Percentiles rank a stretch among this genome's conserved stretches.
These are phyloP conservation scores for Pachycephala philippinensis DNA, from an alignment of 2,113 vertebrate species.

Conservation along the genomic window DNA sequence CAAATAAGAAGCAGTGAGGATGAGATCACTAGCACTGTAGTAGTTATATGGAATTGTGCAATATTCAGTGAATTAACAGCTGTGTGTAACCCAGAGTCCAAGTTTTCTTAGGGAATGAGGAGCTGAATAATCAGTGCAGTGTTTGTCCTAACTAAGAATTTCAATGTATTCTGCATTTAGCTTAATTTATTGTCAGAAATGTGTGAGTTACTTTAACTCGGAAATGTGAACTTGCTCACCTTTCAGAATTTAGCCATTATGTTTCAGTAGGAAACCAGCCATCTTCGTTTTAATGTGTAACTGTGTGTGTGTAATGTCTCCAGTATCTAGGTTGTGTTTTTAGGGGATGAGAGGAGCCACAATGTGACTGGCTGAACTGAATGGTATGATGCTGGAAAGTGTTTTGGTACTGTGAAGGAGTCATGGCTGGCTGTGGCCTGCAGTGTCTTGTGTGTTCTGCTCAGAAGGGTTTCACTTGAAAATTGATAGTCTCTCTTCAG, in stretches of 20 bases:
- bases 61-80: neutral
- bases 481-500: neutral
- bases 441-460: neutral
- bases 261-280: neutral
- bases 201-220: neutral
- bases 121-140: neutral
- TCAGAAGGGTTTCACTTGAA: neutral
- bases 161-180: neutral
- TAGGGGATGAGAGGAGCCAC: neutral
- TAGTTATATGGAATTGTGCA: neutral
- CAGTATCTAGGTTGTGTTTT: neutral
- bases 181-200: neutral
- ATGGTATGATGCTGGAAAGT: accelerated
- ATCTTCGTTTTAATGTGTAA: neutral
- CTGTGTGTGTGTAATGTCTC: neutral
- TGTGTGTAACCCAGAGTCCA: neutral
- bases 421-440: neutral
- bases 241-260: neutral
- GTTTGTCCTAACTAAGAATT: neutral
- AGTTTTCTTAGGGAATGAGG: neutral
- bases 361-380: neutral
- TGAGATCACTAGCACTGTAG: neutral
- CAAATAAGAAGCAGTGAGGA: neutral
- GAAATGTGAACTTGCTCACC: neutral
- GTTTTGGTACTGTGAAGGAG: neutral